phyloP scores from a whole-genome alignment of 2,113 vertebrate species.

The Synchiropus splendidus region DNA sequence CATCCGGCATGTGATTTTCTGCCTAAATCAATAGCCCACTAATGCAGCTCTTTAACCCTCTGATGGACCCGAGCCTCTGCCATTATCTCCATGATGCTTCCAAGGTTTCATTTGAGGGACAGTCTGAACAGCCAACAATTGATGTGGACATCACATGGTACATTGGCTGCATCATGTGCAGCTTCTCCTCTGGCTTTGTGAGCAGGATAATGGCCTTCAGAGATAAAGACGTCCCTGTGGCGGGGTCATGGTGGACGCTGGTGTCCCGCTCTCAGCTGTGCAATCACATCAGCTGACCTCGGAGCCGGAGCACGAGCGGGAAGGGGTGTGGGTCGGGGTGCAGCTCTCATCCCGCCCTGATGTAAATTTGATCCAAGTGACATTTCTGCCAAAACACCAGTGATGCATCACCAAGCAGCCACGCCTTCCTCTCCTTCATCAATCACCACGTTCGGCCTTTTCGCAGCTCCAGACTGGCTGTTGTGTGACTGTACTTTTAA shows the following conservation, averaged over 20 bases:
- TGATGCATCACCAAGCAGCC: constrained; percentile 37
- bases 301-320: constrained; percentile 5
- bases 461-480: constrained; percentile 13
- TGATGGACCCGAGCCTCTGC: constrained; percentile 39
- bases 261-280: constrained; percentile 10
- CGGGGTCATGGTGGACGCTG: constrained; percentile 9
- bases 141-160: constrained; percentile 39
- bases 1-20: constrained; percentile 41
- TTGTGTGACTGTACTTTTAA: constrained; percentile 1
- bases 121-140: constrained; percentile 26
- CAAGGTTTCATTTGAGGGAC: constrained; percentile 19
- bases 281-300: constrained; percentile 33
- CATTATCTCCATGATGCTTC: constrained; percentile 39
- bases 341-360: constrained; percentile 30
- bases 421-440: constrained; percentile 29
- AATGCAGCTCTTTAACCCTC: constrained; percentile 54
- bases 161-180: constrained; percentile 19
- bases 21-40: constrained; percentile 32
- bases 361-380: constrained; percentile 49
- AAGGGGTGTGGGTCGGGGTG: constrained; percentile 17
- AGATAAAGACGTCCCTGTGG: constrained; percentile 16
- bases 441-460: constrained; percentile 36
- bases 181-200: constrained; percentile 12
- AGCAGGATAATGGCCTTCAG: constrained; percentile 1
- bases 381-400: constrained; percentile 32